Conservation (phyloP, 2,113 vertebrate species). For the Ellobius talpinus region DNA sequence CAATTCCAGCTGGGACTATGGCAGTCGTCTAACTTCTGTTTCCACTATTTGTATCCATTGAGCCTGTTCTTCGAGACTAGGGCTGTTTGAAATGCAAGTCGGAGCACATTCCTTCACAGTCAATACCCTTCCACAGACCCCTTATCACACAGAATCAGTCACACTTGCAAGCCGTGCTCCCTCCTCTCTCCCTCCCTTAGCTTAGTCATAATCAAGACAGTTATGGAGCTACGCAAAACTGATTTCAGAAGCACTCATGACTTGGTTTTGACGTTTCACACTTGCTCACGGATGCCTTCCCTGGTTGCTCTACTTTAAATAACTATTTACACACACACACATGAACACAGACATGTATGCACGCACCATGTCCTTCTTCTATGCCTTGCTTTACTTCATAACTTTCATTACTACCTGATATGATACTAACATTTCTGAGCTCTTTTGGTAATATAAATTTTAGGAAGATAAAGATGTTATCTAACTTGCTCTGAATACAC, state of each 20-base stretch:
- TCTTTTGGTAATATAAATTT: constrained; percentile 12
- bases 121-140: neutral
- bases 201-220: neutral
- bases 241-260: neutral
- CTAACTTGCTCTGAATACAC: neutral
- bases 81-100: neutral
- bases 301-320: neutral
- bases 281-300: neutral
- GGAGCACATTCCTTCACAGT: neutral
- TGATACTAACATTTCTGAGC: neutral
- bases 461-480: constrained; percentile 35
- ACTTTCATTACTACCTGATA: neutral
- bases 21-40: neutral
- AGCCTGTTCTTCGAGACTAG: neutral
- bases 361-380: neutral
- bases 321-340: neutral
- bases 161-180: neutral
- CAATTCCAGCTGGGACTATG: neutral
- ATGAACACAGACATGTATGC: too few species aligned
- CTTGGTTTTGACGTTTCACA: neutral
- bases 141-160: neutral
- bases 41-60: neutral
- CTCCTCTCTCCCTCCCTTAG: neutral
- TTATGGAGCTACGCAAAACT: neutral
- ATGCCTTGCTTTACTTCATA: neutral